Base-by-base conservation (phyloP, 2,797 vertebrate genomes). In the Borostomias antarcticus region DNA sequence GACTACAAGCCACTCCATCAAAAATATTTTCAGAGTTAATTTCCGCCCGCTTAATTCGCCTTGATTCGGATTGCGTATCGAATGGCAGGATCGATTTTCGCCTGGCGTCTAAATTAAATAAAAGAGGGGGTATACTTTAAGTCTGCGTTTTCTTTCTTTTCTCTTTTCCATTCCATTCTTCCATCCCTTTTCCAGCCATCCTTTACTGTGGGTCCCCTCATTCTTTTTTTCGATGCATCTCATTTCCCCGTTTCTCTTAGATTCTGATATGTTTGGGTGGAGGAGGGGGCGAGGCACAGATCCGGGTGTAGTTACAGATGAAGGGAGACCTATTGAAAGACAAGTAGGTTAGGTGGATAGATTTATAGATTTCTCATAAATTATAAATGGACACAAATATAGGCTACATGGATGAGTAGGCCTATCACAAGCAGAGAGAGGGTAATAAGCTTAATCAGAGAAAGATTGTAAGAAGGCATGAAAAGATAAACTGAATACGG, bases 21-120 rank as follows among this genome's bases (percentile, higher is more conserved):
- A 95, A 95, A 95, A 95, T 94, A 95, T 95, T 95, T 95, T 95
- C 94, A 95, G 94, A 95, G 94, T 95, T 95, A 95, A 95, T 95
- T 95, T 95, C 94, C 94, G 92, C 92, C 92, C 93, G 93, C 93
- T 95, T 95, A 95, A 95, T 95, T 93, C 94, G 93, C 93, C 93
- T 94, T 94, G 94, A 95, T 94, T 95, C 94, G 92, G 93, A 95
- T 95, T 95, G 94, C 92, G 93, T 94, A 95, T 95, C 93, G 94
- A 95, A 94, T 95, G 94, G 94, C 94, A 95, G 94, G 92, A 95
- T 95, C 94, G 94, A 95, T 95, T 95, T 95, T 94, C 93, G 91
- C 93, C 92, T 94, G 93, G 93, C 93, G 93, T 94, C 94, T 95
- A 95, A 95, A 95, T 95, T 95, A 95, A 95, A 95, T 93, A 93